Evolutionary conservation across 2,888 invertebrate genomes (phyloP).

Genomic region (Parnassius apollo): DNA sequence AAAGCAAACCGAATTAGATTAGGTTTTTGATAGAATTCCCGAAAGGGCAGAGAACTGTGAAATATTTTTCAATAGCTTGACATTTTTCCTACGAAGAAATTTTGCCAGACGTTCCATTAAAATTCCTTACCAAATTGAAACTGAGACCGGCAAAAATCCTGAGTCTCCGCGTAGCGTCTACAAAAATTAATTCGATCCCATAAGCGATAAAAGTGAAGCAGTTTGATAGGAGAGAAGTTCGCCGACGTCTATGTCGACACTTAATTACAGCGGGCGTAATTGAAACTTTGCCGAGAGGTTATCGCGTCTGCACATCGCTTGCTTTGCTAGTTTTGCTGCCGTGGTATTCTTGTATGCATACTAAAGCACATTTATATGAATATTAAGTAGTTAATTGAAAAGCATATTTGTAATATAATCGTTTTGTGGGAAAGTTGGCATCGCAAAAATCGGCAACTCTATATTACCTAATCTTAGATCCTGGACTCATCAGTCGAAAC

Average conservation of each 20-base stretch:
- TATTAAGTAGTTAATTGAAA: no score
- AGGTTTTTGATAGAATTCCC: background rate
- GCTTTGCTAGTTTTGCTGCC: conserved; percentile 25
- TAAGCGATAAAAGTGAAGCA: conserved; percentile 62
- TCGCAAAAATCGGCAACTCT: no score
- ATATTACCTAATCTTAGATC: no score
- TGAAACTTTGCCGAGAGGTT: conserved; percentile 59
- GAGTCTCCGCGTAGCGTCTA: conserved; percentile 35
- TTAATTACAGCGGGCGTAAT: conserved; percentile 70
- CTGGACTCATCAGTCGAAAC: no score
- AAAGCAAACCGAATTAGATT: no score
- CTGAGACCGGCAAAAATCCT: conserved; percentile 30
- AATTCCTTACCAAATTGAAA: conserved; percentile 42
- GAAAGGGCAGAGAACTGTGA: conserved; percentile 2
- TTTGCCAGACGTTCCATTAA: conserved; percentile 34
- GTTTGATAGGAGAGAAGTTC: conserved; percentile 66
- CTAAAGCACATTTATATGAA: background rate
- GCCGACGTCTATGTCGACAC: conserved; percentile 55
- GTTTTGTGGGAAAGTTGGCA: no score
- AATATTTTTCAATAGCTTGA: conserved; percentile 23
- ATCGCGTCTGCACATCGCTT: conserved; percentile 43
- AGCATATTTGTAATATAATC: no score
- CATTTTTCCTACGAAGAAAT: conserved; percentile 22
- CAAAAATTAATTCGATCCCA: conserved; percentile 64
- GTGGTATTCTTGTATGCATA: background rate